Evolutionary conservation across 2,888 invertebrate genomes (phyloP).

Genomic region (Allygus modestus): DNA sequence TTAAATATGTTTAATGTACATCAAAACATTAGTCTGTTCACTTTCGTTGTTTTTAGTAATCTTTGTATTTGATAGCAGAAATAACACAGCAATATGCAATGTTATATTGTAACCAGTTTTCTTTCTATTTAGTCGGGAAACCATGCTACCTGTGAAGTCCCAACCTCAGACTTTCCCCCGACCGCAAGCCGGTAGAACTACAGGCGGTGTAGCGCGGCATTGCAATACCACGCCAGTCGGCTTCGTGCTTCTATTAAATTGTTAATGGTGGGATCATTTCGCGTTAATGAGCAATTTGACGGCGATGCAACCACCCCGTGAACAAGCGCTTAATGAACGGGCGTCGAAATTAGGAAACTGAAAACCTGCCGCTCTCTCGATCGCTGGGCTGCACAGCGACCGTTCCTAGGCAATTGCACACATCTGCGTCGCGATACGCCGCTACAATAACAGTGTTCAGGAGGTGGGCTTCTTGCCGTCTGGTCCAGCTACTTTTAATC

Average conservation of each 20-base stretch:
- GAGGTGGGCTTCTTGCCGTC: too few species aligned
- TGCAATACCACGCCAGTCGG: conserved; percentile 19
- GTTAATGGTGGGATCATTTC: conserved; percentile 25
- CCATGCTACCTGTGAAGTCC: too few species aligned
- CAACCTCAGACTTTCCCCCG: too few species aligned
- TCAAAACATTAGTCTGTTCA: too few species aligned
- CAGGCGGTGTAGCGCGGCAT: not conserved
- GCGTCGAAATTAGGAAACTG: conserved; percentile 36
- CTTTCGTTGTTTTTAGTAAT: too few species aligned
- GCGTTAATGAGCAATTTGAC: conserved; percentile 29
- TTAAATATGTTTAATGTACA: too few species aligned
- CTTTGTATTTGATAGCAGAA: too few species aligned
- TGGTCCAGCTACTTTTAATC: too few species aligned
- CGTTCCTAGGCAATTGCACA: not conserved
- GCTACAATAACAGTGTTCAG: too few species aligned
- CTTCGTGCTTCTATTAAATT: conserved; percentile 15
- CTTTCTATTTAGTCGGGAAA: too few species aligned
- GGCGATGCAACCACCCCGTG: conserved; percentile 15
- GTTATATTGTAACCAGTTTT: too few species aligned
- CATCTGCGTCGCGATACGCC: conserved; percentile 7
- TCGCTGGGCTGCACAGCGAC: not conserved
- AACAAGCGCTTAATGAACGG: conserved; percentile 44
- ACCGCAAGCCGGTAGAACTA: not conserved
- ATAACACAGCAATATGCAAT: too few species aligned
- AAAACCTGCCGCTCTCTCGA: conserved; percentile 22